Evolutionary conservation across 1,140 invertebrate genomes (phyloP).

Genomic region (Diorhabda sublineata): DNA sequence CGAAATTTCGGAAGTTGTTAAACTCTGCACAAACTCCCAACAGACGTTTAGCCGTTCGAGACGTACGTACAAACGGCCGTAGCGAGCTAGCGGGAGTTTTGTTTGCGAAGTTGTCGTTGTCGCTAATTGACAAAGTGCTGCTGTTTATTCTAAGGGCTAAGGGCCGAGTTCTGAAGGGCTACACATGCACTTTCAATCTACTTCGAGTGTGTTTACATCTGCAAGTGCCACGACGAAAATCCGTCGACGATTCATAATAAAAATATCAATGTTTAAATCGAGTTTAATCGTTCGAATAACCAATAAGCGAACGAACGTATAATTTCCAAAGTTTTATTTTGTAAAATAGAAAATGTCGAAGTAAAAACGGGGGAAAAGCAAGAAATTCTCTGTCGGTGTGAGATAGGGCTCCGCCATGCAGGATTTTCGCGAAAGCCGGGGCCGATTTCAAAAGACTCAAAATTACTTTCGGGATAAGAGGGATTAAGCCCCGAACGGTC

Average conservation of each 20-base stretch:
- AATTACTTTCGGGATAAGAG: slow-evolving; percentile 50
- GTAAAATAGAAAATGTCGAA: background rate
- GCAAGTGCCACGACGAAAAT: slow-evolving; percentile 22
- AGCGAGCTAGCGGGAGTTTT: slow-evolving; percentile 11
- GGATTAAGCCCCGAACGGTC: slow-evolving; percentile 45
- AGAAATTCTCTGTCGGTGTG: slow-evolving; percentile 31
- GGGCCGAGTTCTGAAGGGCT: slow-evolving; percentile 17
- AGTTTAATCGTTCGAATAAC: background rate
- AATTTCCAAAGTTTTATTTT: too few relatives aligned
- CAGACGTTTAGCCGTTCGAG: background rate
- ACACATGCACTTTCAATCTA: slow-evolving; percentile 40
- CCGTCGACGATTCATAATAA: background rate
- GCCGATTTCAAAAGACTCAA: slow-evolving; percentile 50
- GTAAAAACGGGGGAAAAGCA: background rate
- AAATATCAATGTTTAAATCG: too few relatives aligned
- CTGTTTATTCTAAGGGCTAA: slow-evolving; percentile 38
- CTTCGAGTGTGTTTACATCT: slow-evolving; percentile 35
- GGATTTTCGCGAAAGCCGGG: slow-evolving; percentile 46
- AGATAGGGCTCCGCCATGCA: slow-evolving; percentile 40
- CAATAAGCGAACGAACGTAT: background rate
- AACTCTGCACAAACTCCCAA: slow-evolving; percentile 1
- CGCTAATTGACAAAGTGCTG: slow-evolving; percentile 38
- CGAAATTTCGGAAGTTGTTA: background rate
- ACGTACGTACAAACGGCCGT: background rate
- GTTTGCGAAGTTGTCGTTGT: slow-evolving; percentile 29